Evolutionary conservation across 2,113 vertebrate species (phyloP), one percentile per base, ranked within the genome.

Genomic region (Laterallus jamaicensis): DNA sequence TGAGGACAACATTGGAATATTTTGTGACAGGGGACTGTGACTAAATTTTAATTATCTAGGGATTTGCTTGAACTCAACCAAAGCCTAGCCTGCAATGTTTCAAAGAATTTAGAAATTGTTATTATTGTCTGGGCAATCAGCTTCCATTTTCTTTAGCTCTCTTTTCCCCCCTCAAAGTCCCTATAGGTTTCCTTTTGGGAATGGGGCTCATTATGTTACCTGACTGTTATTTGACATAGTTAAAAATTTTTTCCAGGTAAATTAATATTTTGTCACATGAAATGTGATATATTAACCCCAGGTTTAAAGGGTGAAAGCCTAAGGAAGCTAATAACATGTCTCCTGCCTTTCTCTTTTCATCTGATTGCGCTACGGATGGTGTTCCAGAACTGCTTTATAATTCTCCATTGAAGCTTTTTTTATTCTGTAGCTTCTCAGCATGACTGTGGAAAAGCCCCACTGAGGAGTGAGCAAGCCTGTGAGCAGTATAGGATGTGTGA

Each of bases 401-500:
- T 20, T 74, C 76, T 68, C 62, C 44, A 73, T 13, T 54, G 24
- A 29, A 40, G 37, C 64, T 62, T 64, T 68, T 81, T 59, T 69
- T 18, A 62, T 89, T 82, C 28, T 50, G 42, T 55, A 98, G 97
- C 10, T 32, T 11, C 93, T 56, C 12, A 96, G 8, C 81, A 96
- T 42, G 96, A 97, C 4, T 99, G 99, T 59, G 99, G 99, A 56
- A 97, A 97, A 56, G 98, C 98, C 10, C 50, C 75, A 37, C 11
- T 6, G 37, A 71, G 54, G 73, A 85, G 25, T 58, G 98, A 74
- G 98, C 98, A 2, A 98, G 91, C 86, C 98, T 98, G 42, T 99
- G 99, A 64, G 97, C 98, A 17, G 98, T 98, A 59, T 96, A 98
- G n/a, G 95, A 99, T 32, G 49, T 99, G 99, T 29, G 86, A 97